phyloP scores from a whole-genome alignment of 2,797 vertebrate species.

The Halcyon leucocephala region DNA sequence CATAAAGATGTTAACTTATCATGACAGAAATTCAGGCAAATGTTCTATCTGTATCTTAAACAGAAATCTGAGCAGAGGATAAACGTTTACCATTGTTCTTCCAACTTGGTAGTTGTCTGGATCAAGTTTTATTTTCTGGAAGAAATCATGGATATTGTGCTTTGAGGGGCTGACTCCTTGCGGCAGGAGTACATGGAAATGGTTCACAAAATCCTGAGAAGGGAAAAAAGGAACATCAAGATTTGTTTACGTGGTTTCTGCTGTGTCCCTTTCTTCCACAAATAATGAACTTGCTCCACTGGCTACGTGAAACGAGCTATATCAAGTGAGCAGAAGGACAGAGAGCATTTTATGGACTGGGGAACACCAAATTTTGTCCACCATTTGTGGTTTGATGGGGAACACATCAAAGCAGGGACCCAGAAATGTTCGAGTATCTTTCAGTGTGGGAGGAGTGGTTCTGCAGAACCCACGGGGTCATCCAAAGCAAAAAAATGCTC shows the following conservation, averaged over 20 bases:
- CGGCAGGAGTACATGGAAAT: conserved; percentile 92
- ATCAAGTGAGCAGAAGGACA: not conserved
- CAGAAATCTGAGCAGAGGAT: not conserved
- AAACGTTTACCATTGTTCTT: conserved; percentile 89
- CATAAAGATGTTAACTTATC: not conserved
- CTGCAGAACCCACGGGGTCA: not conserved
- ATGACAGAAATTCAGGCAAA: not conserved
- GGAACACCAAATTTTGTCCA: not conserved
- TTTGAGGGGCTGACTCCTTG: conserved; percentile 82
- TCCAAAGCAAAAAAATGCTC: not conserved
- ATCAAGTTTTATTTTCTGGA: conserved; percentile 84
- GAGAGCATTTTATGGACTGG: not conserved
- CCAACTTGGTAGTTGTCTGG: conserved; percentile 94
- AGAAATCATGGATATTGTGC: conserved; percentile 87
- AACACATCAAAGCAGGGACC: conserved; percentile 7
- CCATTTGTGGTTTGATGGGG: not conserved
- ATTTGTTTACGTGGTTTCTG: not conserved
- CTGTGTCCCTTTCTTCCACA: not conserved
- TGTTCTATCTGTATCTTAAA: not conserved
- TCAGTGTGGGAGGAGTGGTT: not conserved
- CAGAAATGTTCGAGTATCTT: not conserved
- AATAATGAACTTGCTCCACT: not conserved
- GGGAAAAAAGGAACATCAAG: not conserved
- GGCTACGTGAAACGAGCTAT: not conserved
- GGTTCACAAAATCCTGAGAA: conserved; percentile 91